Evolutionary conservation across 1,140 invertebrate species (phyloP).

Genomic region (Metaphire vulgaris): DNA sequence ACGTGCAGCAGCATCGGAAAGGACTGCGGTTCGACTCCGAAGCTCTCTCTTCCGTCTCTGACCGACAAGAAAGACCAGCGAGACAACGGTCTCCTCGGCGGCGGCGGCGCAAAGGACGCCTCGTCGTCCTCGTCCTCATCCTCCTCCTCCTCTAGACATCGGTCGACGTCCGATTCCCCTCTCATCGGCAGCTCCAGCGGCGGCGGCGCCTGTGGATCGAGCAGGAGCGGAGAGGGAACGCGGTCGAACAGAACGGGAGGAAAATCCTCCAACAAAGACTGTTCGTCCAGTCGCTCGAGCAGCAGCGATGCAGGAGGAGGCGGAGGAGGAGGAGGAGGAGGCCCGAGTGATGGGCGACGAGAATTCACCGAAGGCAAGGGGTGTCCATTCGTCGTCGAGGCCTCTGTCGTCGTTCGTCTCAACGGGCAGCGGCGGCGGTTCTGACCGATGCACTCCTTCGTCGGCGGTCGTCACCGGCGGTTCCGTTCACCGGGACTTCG

Average conservation of each 20-base stretch:
- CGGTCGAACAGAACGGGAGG: background rate
- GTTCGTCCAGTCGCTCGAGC: background rate
- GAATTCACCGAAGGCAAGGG: background rate
- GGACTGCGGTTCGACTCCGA: constrained; percentile 62
- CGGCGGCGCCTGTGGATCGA: background rate
- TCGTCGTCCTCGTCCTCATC: constrained; percentile 8
- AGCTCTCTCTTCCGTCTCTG: background rate
- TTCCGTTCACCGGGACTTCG: background rate
- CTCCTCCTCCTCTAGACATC: background rate
- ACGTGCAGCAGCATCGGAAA: constrained; percentile 97
- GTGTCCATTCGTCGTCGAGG: background rate
- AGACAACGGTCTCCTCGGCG: background rate
- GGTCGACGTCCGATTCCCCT: background rate
- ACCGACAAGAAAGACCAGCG: background rate
- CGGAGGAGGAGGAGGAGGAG: too few relatives aligned
- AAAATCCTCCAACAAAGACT: background rate
- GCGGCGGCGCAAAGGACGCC: background rate
- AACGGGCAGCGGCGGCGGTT: background rate
- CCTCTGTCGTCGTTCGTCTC: background rate
- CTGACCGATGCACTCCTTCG: background rate
- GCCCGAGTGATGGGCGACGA: too few relatives aligned
- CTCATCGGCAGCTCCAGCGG: background rate
- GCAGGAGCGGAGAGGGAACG: background rate
- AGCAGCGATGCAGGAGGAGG: background rate
- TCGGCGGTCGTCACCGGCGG: background rate